These are phyloP conservation scores for Poecilia gillii DNA, from an alignment of 2,797 vertebrate genomes.

Conservation along the genomic window DNA sequence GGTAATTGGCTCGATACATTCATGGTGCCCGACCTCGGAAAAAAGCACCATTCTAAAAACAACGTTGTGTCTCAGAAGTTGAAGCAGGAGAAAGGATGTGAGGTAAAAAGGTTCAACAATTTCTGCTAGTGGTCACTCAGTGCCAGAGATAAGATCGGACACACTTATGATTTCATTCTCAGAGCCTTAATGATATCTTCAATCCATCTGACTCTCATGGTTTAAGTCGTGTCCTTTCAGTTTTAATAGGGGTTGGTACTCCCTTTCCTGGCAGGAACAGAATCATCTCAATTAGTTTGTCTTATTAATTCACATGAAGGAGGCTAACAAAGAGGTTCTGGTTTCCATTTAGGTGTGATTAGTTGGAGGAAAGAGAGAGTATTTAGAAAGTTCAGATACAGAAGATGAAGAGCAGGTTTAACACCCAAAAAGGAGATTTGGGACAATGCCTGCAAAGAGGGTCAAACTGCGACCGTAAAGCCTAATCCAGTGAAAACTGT, in stretches of 20 bases:
- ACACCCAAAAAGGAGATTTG: background rate
- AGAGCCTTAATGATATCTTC: background rate
- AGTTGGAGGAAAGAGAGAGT: background rate
- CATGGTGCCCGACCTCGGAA: background rate
- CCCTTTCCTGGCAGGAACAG: background rate
- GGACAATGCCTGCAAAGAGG: background rate
- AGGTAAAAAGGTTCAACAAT: constrained; percentile 3
- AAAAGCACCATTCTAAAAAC: background rate
- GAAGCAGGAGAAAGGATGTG: background rate
- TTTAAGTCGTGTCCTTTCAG: background rate
- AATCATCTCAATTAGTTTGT: background rate
- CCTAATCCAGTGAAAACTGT: background rate
- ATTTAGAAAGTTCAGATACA: background rate
- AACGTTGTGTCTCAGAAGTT: background rate
- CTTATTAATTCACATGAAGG: background rate
- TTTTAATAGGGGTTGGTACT: background rate
- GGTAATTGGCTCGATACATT: constrained; percentile 39
- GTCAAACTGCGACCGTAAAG: background rate
- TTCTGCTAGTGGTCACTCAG: background rate
- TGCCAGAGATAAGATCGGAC: background rate
- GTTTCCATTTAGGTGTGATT: background rate
- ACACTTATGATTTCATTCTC: background rate
- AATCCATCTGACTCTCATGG: background rate
- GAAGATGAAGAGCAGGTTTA: background rate
- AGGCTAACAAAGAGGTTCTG: background rate